phyloP scores from a whole-genome alignment of 1,140 invertebrate species.

The Hestina assimilis region DNA sequence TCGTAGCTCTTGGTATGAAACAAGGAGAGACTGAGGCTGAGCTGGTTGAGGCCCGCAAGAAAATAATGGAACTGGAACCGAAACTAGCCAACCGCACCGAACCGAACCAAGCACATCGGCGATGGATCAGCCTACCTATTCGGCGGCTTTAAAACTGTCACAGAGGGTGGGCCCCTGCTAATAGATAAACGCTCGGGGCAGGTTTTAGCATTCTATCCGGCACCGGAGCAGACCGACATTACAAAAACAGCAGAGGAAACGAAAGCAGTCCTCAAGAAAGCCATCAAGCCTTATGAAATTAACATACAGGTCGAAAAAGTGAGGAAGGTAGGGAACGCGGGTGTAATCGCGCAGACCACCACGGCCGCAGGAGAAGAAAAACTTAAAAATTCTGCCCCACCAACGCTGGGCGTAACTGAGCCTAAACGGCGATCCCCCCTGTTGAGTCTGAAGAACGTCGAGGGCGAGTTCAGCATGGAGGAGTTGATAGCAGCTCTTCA shows the following conservation, averaged over 20 bases:
- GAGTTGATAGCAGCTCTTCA: not conserved
- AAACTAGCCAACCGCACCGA: not conserved
- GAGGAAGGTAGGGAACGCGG: not conserved
- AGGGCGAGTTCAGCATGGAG: not conserved
- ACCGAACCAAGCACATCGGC: not conserved
- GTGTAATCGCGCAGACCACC: no score
- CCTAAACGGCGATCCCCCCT: no score
- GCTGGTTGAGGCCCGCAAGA: no score
- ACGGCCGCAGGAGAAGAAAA: not conserved
- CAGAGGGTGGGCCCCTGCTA: no score
- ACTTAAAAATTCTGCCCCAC: not conserved
- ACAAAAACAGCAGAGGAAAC: not conserved
- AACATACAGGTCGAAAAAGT: not conserved
- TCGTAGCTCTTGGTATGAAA: not conserved
- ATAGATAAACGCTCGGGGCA: no score
- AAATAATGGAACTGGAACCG: no score
- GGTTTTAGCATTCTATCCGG: not conserved
- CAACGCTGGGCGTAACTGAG: no score
- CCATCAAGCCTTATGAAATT: not conserved
- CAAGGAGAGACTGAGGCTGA: not conserved
- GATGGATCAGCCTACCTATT: not conserved
- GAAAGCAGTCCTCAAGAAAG: not conserved
- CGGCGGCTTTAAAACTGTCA: not conserved
- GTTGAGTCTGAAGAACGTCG: no score
- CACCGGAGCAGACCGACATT: not conserved